Base-by-base conservation (phyloP, 2,797 vertebrate species). In the Pitangus sulphuratus region DNA sequence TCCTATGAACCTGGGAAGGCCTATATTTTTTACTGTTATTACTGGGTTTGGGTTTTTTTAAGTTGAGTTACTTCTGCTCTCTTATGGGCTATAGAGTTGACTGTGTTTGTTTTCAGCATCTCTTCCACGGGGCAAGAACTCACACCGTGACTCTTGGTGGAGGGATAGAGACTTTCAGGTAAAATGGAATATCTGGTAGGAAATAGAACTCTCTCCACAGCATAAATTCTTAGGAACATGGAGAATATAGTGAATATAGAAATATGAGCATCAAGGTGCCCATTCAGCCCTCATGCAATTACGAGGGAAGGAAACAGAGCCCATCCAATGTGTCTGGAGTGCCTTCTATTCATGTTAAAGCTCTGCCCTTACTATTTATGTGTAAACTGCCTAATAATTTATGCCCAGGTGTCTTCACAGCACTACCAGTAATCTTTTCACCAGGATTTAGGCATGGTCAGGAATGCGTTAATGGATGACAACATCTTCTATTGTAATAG, bases 261-360 rank as follows among this genome's bases (percentile, higher is more conserved):
- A 21, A 39, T 56, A 15, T 0, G 3, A 87, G 50, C 19, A 45
- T n/a, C 40, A 70, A 45, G 44, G 18, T 65, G 57, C 25, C 61
- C 13, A 4, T 47, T 51, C 1, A 9, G 39, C 31, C 30, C 47
- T 76, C 2, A 1, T 20, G 24, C 1, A 4, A 26, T 54, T 37
- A 45, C 16, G 22, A 48, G 54, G 47, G 39, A 25, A 39, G 37
- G 25, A 72, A 69, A 37, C 4, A 35, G 51, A 87, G 22, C 16
- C 31, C 2, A 6, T 8, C 31, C n/a, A 65, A 81, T 45, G 25
- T 72, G n/a, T 61, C 40, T 53, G 14, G 13, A 61, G 50, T n/a
- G 14, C 12, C 2, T 57, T 86, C 35, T 39, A 19, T 12, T 57
- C 31, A 58, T 1, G 1, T 39, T 81, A 66, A 93, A 89, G 50